Evolutionary conservation across 2,888 invertebrate genomes (phyloP).

Genomic region (Rotaria macrura): DNA sequence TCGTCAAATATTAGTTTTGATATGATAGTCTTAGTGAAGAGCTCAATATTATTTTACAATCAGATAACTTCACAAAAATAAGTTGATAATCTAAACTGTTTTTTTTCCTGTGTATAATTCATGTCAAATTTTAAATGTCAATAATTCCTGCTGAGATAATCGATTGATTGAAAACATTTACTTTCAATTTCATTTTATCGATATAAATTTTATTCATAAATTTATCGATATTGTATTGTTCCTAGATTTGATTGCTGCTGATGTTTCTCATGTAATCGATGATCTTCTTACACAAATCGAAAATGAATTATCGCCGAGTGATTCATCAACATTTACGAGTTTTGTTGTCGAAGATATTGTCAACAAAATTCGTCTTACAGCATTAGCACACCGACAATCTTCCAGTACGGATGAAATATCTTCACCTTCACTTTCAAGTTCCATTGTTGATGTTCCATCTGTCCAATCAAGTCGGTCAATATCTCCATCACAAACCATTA

Average conservation of each 20-base stretch:
- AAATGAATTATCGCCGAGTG: background rate
- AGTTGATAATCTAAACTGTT: no score
- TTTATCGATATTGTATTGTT: background rate
- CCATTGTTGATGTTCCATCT: constrained; percentile 1
- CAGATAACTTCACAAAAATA: no score
- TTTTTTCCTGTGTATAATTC: no score
- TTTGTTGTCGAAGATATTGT: background rate
- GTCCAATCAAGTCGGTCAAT: background rate
- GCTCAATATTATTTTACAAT: no score
- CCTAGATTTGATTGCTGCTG: background rate
- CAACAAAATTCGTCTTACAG: background rate
- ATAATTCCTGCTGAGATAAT: no score
- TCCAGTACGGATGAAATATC: background rate
- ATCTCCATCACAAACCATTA: background rate
- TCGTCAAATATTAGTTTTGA: no score
- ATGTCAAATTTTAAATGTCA: no score
- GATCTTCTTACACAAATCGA: background rate
- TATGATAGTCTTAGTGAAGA: no score
- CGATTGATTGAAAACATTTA: no score
- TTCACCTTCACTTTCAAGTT: background rate
- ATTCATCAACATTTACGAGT: background rate
- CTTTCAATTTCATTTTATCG: no score
- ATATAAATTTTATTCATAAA: no score
- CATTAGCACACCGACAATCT: background rate
- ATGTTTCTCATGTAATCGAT: background rate